Evolutionary conservation across 2,888 invertebrate genomes (phyloP), one percentile per base, ranked within the genome.

Genomic region (Drosophila kambysellisi): DNA sequence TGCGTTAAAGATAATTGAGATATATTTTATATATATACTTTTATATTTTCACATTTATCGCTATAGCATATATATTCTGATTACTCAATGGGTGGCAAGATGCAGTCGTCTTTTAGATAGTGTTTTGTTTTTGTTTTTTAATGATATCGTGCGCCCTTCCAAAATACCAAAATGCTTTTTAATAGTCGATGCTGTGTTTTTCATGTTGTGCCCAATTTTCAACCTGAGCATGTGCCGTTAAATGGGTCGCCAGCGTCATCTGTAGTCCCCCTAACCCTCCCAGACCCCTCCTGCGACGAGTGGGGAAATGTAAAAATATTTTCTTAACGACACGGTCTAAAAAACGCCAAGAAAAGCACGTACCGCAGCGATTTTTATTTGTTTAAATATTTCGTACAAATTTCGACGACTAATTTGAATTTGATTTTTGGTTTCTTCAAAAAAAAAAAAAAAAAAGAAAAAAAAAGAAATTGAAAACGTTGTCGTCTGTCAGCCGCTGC

Each of bases 341-440:
- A 89, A 87, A 87, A 90, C 89, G 74, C 80, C 72, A 74, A 69
- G 53, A 90, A 89, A 87, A 90, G 80, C 87, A 87, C 87, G 87
- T 87, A 84, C 82, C 76, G 72, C 72, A 74, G 72, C 71, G 88
- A 90, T 90, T 87, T 90, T 87, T 89, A 87, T 89, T 88, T 84
- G 90, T 88, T 89, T 89, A 85, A 89, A 85, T 88, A 89, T 89
- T 88, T 83, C 75, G 69, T 76, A 79, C 83, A 70, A 68, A 70
- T 66, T 72, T 82, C 78, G 67, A 46, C 59, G 57, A 82, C 88
- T 88, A 90, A 88, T 86, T 86, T 88, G 88, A 88, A 73, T 81
- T 83, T 70, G 71, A 76, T 76, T 88, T 88, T 82, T 61, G 25
- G 33, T 20, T 53, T 25, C 15, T 17, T 17, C 33, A 4, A n/a